phyloP scores from a whole-genome alignment of 2,113 vertebrate genomes.

The Bolborhynchus lineola region DNA sequence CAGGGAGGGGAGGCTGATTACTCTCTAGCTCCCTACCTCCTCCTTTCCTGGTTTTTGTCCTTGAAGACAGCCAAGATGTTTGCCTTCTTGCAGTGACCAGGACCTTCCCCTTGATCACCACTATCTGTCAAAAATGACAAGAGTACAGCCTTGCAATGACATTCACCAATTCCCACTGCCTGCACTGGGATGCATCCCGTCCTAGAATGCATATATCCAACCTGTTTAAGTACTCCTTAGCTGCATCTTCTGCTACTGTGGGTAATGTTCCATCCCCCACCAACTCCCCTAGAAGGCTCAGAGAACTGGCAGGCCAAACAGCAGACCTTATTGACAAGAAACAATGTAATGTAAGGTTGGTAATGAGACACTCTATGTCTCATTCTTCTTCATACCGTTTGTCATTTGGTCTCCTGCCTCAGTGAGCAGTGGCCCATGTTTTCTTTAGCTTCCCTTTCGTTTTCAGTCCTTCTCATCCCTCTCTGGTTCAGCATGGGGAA shows the following conservation, averaged over 20 bases:
- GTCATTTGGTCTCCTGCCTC: neutral
- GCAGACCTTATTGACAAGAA: neutral
- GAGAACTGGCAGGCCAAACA: neutral
- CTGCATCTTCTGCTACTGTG: neutral
- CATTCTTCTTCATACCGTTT: neutral
- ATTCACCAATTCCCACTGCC: neutral
- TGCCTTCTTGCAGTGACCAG: neutral
- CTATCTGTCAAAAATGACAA: neutral
- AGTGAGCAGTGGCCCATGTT: neutral
- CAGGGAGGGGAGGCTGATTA: neutral
- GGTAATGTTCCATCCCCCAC: neutral
- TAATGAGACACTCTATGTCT: neutral
- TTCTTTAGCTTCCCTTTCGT: neutral
- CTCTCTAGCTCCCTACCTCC: neutral
- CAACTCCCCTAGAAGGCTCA: neutral
- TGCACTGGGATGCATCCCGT: neutral
- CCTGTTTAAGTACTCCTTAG: neutral
- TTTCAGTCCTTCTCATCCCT: neutral
- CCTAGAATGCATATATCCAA: neutral
- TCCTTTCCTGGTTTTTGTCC: neutral
- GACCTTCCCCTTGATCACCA: neutral
- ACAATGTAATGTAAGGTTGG: neutral
- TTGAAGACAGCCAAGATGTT: neutral
- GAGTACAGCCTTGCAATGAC: neutral
- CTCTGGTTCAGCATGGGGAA: neutral